Evolutionary conservation across 1,140 invertebrate genomes (phyloP).

Genomic region (Dysdera silvatica): DNA sequence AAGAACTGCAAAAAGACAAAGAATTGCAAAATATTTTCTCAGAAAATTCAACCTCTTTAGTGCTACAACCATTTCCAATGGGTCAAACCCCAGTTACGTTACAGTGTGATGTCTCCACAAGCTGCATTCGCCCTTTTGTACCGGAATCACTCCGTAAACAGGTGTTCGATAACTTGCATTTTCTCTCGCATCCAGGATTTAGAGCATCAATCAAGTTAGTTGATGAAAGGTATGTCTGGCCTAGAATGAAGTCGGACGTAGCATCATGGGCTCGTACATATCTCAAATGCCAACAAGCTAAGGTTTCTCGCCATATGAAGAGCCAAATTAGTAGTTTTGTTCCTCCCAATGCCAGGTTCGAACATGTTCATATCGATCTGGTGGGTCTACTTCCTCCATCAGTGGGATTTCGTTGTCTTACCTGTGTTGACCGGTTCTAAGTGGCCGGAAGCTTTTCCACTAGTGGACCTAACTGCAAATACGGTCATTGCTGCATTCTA

Average conservation of each 20-base stretch:
- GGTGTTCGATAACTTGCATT: neutral
- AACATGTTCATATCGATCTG: neutral
- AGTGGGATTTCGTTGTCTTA: neutral
- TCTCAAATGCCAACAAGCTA: neutral
- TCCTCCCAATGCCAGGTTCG: neutral
- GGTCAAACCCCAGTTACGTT: neutral
- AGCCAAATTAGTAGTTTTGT: neutral
- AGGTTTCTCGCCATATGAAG: neutral
- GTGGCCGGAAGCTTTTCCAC: conserved; percentile 41
- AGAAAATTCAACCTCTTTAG: neutral
- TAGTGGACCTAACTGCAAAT: conserved; percentile 17
- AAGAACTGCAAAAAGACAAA: neutral
- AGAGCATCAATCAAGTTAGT: neutral
- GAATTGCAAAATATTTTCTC: neutral
- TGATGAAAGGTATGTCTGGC: neutral
- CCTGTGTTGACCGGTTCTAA: neutral
- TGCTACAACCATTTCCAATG: neutral
- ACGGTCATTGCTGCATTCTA: neutral
- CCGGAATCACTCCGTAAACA: neutral
- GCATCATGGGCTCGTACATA: neutral
- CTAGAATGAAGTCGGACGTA: neutral
- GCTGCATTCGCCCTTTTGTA: neutral
- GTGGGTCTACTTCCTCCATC: neutral
- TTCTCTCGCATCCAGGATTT: neutral
- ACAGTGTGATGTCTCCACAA: neutral